Evolutionary conservation across 1,140 invertebrate species (phyloP), one percentile per base, ranked within the genome.

Genomic region (Sycobia sp.): DNA sequence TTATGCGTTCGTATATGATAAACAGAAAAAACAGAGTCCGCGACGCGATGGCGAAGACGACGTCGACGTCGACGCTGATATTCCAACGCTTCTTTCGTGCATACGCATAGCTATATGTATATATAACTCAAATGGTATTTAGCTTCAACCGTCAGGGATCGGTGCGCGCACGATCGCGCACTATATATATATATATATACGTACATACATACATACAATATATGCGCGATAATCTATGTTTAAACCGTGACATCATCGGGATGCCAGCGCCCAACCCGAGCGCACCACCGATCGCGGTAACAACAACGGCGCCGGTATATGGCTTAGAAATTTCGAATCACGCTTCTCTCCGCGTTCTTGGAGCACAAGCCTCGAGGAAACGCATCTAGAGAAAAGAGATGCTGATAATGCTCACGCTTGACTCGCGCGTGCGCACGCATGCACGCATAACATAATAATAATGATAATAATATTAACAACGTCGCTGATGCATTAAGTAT

Each of bases 171-270:
- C 29, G 29, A 4, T 4, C 11, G 11, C 11, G 11, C 29, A 32
- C 29, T 7, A 4, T 32, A 32, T 11, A 11, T 4, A 32, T 4
- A 32, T 4, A 11, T 7, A 11, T 11, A 11, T 4, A 32, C 29
- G 29, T 25, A 36, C 61, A 34, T 22, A 54, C 50, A 41, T 20
- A n/a, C 20, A 10, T 39, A 46, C 13, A 56, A 53, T 43, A 67
- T 63, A 54, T 49, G 66, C 60, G 62, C 61, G 67, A 70, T 75
- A 75, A 73, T 75, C 73, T 75, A 75, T 75, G 73, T 75, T 73
- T 75, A 75, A 74, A 73, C 72, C 65, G 67, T 75, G 73, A 75
- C 71, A 75, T 75, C 73, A 75, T 65, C 71, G 65, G 47, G 67
- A 69, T 61, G 67, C 71, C 58, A 68, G 14, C 32, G 38, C 46